phyloP scores from a whole-genome alignment of 1,140 invertebrate species.

The Brachystomella parvula region DNA sequence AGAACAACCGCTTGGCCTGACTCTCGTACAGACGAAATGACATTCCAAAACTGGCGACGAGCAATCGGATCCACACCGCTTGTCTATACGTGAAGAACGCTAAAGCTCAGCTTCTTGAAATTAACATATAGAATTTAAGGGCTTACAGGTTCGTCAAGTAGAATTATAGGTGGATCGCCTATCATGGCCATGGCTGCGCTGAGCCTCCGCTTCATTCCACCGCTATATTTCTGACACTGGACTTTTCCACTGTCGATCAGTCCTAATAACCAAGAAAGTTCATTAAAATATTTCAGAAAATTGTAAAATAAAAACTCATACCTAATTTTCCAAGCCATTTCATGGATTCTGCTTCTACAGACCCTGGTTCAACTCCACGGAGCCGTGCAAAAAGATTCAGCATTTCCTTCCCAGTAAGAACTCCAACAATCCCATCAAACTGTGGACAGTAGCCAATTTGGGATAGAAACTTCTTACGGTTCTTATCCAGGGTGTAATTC shows the following conservation, averaged over 20 bases:
- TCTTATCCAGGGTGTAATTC: constrained; percentile 42
- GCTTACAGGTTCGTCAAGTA: constrained; percentile 54
- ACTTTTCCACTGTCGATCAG: neutral
- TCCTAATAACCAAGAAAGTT: neutral
- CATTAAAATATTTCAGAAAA: neutral
- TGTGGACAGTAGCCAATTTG: constrained; percentile 48
- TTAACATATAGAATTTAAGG: neutral
- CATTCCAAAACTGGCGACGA: constrained; percentile 43
- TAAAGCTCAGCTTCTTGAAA: too few relatives aligned
- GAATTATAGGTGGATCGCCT: constrained; percentile 55
- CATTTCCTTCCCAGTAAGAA: constrained; percentile 52
- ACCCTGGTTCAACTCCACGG: constrained; percentile 44
- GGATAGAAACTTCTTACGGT: constrained; percentile 41
- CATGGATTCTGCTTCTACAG: constrained; percentile 45
- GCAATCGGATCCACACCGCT: constrained; percentile 50
- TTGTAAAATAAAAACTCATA: neutral
- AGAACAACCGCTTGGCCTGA: constrained; percentile 33
- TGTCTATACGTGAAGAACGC: constrained; percentile 50
- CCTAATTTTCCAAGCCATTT: constrained; percentile 26
- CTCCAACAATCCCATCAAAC: constrained; percentile 52
- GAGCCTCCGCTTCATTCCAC: constrained; percentile 56
- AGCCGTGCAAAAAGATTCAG: constrained; percentile 50
- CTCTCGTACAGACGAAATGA: constrained; percentile 36
- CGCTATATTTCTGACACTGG: constrained; percentile 42
- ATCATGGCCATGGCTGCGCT: constrained; percentile 55